Percentiles rank a stretch among this genome's conserved stretches.
Evolutionary conservation across 1,140 invertebrate species (phyloP).

Genomic region (Zaprionus davidi): DNA sequence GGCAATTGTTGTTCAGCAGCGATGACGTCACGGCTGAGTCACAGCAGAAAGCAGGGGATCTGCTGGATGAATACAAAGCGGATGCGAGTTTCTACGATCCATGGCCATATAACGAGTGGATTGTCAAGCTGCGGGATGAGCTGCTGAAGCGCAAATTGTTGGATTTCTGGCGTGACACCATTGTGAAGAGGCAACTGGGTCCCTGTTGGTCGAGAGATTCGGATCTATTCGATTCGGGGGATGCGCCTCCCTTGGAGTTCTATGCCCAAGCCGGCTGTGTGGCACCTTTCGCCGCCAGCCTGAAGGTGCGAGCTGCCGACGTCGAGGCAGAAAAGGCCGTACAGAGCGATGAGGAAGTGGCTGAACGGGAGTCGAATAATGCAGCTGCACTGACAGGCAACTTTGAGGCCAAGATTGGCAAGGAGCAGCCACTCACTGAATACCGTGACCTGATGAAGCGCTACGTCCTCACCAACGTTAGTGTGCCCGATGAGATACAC

Average conservation of each 20-base stretch:
- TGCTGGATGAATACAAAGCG: constrained; percentile 60
- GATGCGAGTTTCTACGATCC: constrained; percentile 71
- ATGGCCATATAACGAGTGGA: constrained; percentile 74
- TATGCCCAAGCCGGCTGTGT: constrained; percentile 72
- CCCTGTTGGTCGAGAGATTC: constrained; percentile 75
- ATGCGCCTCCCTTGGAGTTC: constrained; percentile 66
- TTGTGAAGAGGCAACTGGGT: constrained; percentile 68
- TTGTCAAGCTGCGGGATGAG: constrained; percentile 65
- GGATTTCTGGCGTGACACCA: constrained; percentile 68
- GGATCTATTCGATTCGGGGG: constrained; percentile 67
- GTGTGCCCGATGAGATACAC: constrained; percentile 53
- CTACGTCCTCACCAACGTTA: constrained; percentile 51
- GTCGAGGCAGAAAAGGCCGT: background rate
- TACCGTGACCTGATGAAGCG: constrained; percentile 63
- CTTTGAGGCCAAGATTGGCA: constrained; percentile 53
- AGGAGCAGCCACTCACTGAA: constrained; percentile 43
- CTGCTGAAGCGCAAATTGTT: constrained; percentile 57
- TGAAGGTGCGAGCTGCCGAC: constrained; percentile 50
- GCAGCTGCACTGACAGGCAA: constrained; percentile 43
- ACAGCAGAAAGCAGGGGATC: constrained; percentile 56
- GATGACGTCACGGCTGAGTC: constrained; percentile 23
- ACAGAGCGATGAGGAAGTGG: constrained; percentile 9
- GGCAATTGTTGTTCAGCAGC: constrained; percentile 58
- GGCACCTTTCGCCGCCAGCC: constrained; percentile 68
- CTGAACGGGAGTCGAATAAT: constrained; percentile 28